Percentiles rank a stretch among this genome's conserved stretches.
Conservation (phyloP, 2,888 invertebrate species). For the Parnassius smintheus region DNA sequence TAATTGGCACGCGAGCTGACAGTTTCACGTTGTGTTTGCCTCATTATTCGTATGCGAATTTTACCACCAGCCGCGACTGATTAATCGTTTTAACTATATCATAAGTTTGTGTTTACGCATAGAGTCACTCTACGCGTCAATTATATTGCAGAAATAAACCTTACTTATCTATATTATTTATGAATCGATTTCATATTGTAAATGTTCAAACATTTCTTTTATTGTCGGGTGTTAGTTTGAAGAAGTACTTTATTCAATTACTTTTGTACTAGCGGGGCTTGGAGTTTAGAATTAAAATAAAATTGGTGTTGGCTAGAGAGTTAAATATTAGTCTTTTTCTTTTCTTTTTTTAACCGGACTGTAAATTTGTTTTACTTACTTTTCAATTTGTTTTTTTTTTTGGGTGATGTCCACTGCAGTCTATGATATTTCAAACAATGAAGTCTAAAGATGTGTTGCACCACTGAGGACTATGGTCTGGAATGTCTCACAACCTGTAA, state of each 20-base stretch:
- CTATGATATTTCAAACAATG: too few relatives aligned
- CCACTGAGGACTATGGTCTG: too few relatives aligned
- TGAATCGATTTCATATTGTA: slow-evolving; percentile 32
- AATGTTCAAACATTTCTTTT: slow-evolving; percentile 19
- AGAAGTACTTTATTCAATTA: not conserved
- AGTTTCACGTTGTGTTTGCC: slow-evolving; percentile 54
- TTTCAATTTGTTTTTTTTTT: too few relatives aligned
- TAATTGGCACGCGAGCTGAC: slow-evolving; percentile 74
- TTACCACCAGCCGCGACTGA: slow-evolving; percentile 78
- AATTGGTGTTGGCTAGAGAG: too few relatives aligned
- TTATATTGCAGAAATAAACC: slow-evolving; percentile 70
- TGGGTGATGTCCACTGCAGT: too few relatives aligned
- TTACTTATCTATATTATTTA: slow-evolving; percentile 65
- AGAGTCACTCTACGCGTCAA: slow-evolving; percentile 65
- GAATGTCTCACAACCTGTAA: too few relatives aligned
- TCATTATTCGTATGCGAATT: slow-evolving; percentile 71
- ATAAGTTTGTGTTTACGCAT: slow-evolving; percentile 67
- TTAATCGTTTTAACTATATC: slow-evolving; percentile 78
- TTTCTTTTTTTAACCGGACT: too few relatives aligned
- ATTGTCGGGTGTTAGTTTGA: slow-evolving; percentile 14
- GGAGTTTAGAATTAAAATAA: too few relatives aligned
- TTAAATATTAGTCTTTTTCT: too few relatives aligned
- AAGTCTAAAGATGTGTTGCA: too few relatives aligned
- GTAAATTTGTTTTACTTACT: too few relatives aligned
- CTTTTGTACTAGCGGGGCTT: too few relatives aligned